Evolutionary conservation across 2,888 invertebrate species (phyloP), one percentile per base, ranked within the genome.

Genomic region (Drosophila prostipennis): DNA sequence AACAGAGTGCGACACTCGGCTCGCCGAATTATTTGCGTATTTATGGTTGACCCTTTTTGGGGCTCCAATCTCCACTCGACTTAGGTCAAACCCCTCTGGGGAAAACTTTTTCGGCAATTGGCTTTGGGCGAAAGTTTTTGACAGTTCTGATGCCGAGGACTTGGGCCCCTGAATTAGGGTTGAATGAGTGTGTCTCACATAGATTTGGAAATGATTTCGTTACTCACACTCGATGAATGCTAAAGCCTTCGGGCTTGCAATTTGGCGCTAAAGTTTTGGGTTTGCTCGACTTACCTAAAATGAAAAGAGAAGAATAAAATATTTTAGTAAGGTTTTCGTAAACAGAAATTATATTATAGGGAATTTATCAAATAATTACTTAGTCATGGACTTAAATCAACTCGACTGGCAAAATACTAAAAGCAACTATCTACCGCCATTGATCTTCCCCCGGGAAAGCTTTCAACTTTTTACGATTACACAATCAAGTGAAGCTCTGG

Each of bases 21-120:
- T 63, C 48, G 75, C 67, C 72, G 74, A 76, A 89, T 84, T 89
- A 89, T 84, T 82, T 89, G 84, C 78, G 85, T 89, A 82, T 84
- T 89, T 87, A 87, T 80, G 73, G 60, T 65, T 73, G 81, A 82
- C 81, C 89, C 85, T 83, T 72, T 73, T 54, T 26, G 16, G 23
- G 10, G 16, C 13, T 11, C 40, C 36, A 14, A 64, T 45, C 29
- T 29, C 37, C 26, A 10, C 48, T 11, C 19, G 7, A 43, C 56
- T 56, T 54, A 53, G 59, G 29, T 32, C 29, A 37, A 58, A 3
- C 26, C 37, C 48, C 53, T 52, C 53, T 40, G 26, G 51, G 46
- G 67, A 61, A 76, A 86, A 68, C 40, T 52, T 74, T 80, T 70
- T 74, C 67, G 52, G 32, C 80, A 79, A 80, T 80, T 80, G 80